Conservation (phyloP, 1,140 invertebrate species). For the Trigoniulus corallinus region DNA sequence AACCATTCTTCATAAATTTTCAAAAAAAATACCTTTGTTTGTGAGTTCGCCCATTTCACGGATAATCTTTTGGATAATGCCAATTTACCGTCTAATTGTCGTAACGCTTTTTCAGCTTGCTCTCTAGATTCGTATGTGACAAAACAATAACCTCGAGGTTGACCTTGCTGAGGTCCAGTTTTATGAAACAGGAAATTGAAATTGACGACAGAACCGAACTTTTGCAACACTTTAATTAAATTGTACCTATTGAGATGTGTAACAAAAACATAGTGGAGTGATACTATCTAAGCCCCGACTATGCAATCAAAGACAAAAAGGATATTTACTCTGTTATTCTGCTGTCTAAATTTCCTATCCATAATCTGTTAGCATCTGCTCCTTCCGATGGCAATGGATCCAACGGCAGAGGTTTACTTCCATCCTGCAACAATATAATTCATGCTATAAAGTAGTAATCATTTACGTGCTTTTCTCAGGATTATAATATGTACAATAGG, state of each 20-base stretch:
- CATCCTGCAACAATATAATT: no score
- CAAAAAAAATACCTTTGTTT: no score
- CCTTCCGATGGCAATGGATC: background rate
- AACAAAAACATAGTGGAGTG: conserved; percentile 6
- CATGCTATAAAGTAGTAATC: no score
- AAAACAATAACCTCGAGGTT: conserved; percentile 83
- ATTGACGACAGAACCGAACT: conserved; percentile 77
- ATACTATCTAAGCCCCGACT: background rate
- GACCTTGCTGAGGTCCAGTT: conserved; percentile 64
- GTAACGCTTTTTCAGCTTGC: conserved; percentile 24
- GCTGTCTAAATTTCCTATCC: conserved; percentile 77
- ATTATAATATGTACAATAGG: no score
- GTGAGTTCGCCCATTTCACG: conserved; percentile 22
- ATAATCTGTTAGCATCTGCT: conserved; percentile 34
- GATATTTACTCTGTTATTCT: conserved; percentile 80
- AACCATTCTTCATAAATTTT: no score
- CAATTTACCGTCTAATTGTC: conserved; percentile 24
- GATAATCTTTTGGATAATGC: conserved; percentile 23
- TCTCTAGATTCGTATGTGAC: conserved; percentile 54
- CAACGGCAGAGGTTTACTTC: background rate
- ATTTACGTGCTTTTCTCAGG: no score
- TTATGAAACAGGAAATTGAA: conserved; percentile 88
- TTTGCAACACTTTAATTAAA: conserved; percentile 84
- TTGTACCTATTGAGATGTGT: conserved; percentile 42
- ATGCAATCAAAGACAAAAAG: conserved; percentile 12